Base-by-base conservation (phyloP, 2,888 invertebrate species). In the Keiferia lycopersicella region DNA sequence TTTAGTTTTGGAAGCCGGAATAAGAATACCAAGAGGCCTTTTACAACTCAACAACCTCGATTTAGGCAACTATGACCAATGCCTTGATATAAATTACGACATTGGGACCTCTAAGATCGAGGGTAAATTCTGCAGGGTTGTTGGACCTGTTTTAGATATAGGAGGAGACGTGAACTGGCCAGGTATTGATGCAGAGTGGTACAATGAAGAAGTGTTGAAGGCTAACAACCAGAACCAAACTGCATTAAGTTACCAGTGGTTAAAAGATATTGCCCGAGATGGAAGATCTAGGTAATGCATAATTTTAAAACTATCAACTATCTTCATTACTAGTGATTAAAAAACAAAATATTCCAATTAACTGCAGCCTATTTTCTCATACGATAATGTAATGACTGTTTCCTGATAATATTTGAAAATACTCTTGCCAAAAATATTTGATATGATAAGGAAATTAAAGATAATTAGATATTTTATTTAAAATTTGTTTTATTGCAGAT, bases 111-210 rank as follows among this genome's bases (percentile, higher is more conserved):
- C 69, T 8, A 57, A 64, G 0, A 71, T 83, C 0, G 71, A 80
- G 69, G 84, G 83, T 20, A 84, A 84, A 72, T 83, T 80, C 64
- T 87, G 87, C 62, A 74, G 75, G 53, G 75, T 82, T 0, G 60
- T 56, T 10, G 59, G 78, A n/a, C 77, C 57, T 38, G 12, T 34
- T 7, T 7, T 4, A 8, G 57, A 14, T 14, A 4, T 38, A n/a
- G 57, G 38, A 12, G 2, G 18, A 16, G 38, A 4, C 8, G 2
- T 58, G n/a, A 18, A 38, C 11, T 58, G 57, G 57, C 14, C n/a
- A 58, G 38, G 4, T 22, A 56, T 57, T 20, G 63, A 63, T 48
- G 45, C 34, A 16, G 7, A 58, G 8, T 58, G 22, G 12, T n/a
- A 30, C n/a, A 34, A 3, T 16, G 57, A 58, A 38, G 57, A 22